phyloP scores from a whole-genome alignment of 2,888 invertebrate species.

The Baronia brevicornis region DNA sequence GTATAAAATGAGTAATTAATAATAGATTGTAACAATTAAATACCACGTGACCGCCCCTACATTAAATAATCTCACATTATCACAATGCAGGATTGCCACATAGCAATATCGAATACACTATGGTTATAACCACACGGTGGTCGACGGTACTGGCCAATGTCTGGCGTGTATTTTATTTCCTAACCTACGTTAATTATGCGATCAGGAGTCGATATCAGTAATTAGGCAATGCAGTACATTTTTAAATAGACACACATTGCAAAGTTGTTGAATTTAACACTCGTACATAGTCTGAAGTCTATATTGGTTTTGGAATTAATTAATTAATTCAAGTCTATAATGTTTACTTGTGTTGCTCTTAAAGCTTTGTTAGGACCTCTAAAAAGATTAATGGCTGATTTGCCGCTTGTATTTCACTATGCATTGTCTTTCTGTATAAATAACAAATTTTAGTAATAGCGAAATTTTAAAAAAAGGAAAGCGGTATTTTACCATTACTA shows the following conservation, averaged over 20 bases:
- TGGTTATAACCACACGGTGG: constrained; percentile 50
- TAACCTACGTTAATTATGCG: constrained; percentile 49
- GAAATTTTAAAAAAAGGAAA: too few species aligned
- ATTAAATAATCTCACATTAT: constrained; percentile 32
- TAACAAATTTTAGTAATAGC: too few species aligned
- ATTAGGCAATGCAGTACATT: constrained; percentile 37
- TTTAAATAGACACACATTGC: constrained; percentile 24
- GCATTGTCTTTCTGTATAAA: too few species aligned
- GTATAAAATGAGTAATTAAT: constrained; percentile 3
- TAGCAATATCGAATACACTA: constrained; percentile 47
- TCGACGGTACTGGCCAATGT: constrained; percentile 33
- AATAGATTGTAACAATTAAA: constrained; percentile 15
- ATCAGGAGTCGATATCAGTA: constrained; percentile 48
- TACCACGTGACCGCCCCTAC: constrained; percentile 31
- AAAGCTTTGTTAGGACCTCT: too few species aligned
- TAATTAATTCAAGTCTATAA: too few species aligned
- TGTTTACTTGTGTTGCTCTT: too few species aligned
- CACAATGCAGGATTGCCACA: constrained; percentile 40
- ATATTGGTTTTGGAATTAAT: too few species aligned
- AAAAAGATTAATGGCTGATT: too few species aligned
- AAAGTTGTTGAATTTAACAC: constrained; percentile 26
- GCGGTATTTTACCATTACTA: too few species aligned
- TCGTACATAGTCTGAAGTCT: too few species aligned
- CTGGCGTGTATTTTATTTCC: constrained; percentile 46
- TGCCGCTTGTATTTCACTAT: too few species aligned